phyloP scores from a whole-genome alignment of 2,797 vertebrate genomes.

The Spinus olivaceus region DNA sequence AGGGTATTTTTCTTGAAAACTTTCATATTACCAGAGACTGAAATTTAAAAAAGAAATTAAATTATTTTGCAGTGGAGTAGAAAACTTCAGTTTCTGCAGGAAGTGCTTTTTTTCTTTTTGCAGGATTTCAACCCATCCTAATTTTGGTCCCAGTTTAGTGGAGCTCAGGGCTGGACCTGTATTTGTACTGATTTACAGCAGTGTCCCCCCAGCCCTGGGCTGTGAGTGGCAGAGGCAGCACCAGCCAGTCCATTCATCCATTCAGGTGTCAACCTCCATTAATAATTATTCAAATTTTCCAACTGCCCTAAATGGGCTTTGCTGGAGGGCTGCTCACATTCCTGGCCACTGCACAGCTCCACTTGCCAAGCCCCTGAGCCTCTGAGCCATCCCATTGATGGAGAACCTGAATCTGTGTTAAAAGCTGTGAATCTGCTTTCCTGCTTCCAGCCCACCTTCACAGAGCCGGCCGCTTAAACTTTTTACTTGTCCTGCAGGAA shows the following conservation, averaged over 20 bases:
- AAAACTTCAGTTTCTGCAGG: background rate
- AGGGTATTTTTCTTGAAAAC: background rate
- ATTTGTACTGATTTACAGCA: background rate
- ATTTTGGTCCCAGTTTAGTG: background rate
- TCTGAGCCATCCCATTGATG: background rate
- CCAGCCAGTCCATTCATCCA: background rate
- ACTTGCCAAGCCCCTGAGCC: accelerated
- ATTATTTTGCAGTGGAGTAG: background rate
- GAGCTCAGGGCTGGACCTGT: background rate
- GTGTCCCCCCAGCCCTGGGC: accelerated
- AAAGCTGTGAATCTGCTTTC: constrained; percentile 25
- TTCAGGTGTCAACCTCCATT: background rate
- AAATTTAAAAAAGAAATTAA: background rate
- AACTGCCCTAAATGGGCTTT: background rate
- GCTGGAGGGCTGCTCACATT: background rate
- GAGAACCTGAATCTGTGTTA: background rate
- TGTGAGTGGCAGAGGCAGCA: accelerated
- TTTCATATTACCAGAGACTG: background rate
- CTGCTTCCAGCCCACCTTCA: constrained; percentile 46
- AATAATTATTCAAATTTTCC: background rate
- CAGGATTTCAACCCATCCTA: background rate
- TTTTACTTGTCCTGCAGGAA: constrained; percentile 68
- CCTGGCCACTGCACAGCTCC: background rate
- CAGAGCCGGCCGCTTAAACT: constrained; percentile 49
- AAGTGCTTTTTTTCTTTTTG: background rate